These are phyloP conservation scores for Hartigia nigra DNA, from an alignment of 2,888 invertebrate species.

Conservation along the genomic window DNA sequence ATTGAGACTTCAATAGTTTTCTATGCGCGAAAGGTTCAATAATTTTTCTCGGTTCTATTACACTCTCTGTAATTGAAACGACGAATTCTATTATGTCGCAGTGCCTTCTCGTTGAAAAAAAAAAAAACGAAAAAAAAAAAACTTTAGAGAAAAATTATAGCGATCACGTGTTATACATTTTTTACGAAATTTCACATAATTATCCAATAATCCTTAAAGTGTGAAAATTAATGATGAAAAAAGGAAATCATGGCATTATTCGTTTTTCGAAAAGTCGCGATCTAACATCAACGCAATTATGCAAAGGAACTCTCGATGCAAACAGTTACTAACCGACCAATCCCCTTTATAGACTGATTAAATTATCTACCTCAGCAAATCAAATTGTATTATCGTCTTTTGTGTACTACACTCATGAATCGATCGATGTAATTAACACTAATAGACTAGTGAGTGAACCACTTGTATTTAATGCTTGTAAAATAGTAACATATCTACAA, in stretches of 20 bases:
- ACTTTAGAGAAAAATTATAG: background rate
- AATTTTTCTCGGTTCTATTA: too few relatives aligned
- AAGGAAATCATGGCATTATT: background rate
- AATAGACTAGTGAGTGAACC: constrained; percentile 27
- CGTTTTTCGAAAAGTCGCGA: background rate
- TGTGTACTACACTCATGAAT: constrained; percentile 36
- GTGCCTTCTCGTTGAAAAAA: constrained; percentile 2
- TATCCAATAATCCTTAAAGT: background rate
- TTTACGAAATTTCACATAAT: too few relatives aligned
- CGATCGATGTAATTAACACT: constrained; percentile 28
- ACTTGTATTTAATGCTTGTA: constrained; percentile 39
- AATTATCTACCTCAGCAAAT: constrained; percentile 62
- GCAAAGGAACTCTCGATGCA: background rate
- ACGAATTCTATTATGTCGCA: constrained; percentile 12
- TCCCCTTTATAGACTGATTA: constrained; percentile 60
- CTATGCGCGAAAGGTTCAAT: background rate
- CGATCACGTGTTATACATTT: background rate
- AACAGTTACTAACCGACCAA: constrained; percentile 31
- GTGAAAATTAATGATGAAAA: background rate
- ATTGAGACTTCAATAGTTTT: background rate
- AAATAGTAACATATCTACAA: constrained; percentile 38
- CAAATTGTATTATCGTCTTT: constrained; percentile 58
- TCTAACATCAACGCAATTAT: background rate
- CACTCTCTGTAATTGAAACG: background rate
- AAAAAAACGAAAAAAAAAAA: background rate